A percentile compares a stretch with the other conserved stretches of the same genome.
These are phyloP conservation scores for Fratercula arctica DNA, from an alignment of 2,797 vertebrate species.

Conservation along the genomic window DNA sequence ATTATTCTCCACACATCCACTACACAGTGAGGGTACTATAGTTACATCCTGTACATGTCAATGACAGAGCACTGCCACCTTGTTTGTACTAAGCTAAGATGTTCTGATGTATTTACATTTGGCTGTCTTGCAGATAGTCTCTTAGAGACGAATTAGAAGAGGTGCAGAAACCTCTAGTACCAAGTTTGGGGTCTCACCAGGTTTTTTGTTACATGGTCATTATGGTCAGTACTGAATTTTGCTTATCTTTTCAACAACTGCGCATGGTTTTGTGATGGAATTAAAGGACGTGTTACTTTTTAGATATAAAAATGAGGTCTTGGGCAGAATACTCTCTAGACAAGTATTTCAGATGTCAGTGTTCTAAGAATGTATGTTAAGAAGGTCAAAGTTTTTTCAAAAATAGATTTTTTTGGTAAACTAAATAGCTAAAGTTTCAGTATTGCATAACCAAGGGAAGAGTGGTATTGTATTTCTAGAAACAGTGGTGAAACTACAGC, in stretches of 20 bases:
- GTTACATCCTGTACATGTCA: constrained; percentile 24
- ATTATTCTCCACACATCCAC: constrained; percentile 48
- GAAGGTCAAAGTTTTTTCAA: background rate
- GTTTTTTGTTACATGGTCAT: background rate
- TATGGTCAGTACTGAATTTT: background rate
- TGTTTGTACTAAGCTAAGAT: background rate
- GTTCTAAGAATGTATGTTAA: background rate
- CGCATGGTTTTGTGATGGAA: background rate
- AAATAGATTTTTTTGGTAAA: background rate
- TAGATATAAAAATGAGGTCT: background rate
- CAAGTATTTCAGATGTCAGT: background rate
- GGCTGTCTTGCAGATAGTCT: constrained; percentile 47
- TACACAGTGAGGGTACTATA: constrained; percentile 4
- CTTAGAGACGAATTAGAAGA: constrained; percentile 61
- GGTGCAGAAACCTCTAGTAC: constrained; percentile 4
- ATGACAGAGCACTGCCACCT: constrained; percentile 19
- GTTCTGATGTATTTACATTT: background rate
- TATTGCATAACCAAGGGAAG: background rate
- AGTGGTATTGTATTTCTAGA: background rate
- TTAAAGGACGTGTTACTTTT: background rate
- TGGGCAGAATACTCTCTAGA: background rate
- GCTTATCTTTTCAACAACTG: background rate
- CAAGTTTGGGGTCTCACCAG: background rate
- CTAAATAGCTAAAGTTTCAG: background rate
- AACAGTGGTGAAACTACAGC: background rate